A percentile compares a stretch with the other conserved stretches of the same genome.
Conservation (phyloP, 2,113 vertebrate genomes). For the Antechinus flavipes region DNA sequence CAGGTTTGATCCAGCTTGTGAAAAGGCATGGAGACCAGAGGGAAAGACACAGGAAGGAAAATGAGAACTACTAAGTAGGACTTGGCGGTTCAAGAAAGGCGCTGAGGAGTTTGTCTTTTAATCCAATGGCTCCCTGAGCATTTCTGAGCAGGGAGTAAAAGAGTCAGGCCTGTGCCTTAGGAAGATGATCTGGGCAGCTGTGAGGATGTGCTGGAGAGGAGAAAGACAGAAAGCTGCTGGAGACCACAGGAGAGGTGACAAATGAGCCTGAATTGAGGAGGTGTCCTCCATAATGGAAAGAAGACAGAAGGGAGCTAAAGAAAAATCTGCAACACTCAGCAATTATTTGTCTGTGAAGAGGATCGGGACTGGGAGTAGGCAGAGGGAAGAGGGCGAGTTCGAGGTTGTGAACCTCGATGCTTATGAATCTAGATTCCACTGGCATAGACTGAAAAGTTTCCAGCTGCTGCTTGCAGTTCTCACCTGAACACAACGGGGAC, state of each 20-base stretch:
- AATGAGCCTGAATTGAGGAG: too few relatives aligned
- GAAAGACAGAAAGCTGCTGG: not conserved
- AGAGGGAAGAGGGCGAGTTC: not conserved
- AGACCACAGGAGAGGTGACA: not conserved
- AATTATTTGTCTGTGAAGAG: not conserved
- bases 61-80: not conserved
- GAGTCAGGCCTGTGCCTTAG: not conserved
- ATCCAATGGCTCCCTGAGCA: not conserved
- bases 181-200: not conserved
- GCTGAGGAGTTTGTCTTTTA: not conserved
- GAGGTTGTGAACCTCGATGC: not conserved
- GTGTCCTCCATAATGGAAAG: not conserved
- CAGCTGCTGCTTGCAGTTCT: not conserved
- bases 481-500: slow-evolving; percentile 63
- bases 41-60: not conserved
- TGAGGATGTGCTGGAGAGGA: not conserved
- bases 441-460: not conserved
- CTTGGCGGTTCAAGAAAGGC: not conserved
- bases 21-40: not conserved
- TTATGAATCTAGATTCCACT: not conserved
- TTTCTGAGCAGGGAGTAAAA: not conserved
- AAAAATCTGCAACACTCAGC: not conserved
- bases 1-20: not conserved
- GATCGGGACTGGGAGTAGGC: too few relatives aligned
- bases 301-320: not conserved